Base-by-base conservation (phyloP, 1,140 invertebrate species). In the Cecropterus lyciades region DNA sequence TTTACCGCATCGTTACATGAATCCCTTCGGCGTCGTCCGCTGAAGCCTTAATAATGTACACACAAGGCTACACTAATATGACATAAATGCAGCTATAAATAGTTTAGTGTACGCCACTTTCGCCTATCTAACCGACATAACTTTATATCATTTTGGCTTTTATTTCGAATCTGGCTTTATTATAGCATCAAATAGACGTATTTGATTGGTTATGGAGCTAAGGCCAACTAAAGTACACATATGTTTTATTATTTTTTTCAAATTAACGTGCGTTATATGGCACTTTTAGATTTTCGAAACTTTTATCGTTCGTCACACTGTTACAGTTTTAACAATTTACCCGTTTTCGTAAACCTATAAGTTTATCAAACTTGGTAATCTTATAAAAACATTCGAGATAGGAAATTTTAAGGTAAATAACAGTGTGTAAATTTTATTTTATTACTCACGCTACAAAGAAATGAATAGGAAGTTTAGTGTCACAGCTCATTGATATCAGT, bases 31-130 rank as follows among this genome's bases (percentile, higher is more conserved):
- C 14, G 24, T 51, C 24, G 48, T 30, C 24, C n/a, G 24, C 49
- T 52, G 49, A 52, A 52, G 24, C 24, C 48, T 51, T 30, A 51
- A 17, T 51, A 30, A 51, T 51, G 20, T n/a, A n/a, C n/a, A 30
- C n/a, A 27, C 48, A 27, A 51, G 48, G 48, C 20, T 51, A 30
- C 49, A 13, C 11, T 52, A 30, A 30, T 30, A 33, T 13, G 11
- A 7, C 33, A 37, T 37, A 37, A 37, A 10, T 37, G 9, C 13
- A n/a, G 46, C 8, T 49, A 33, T 33, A 24, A 15, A 15, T 30
- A 33, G 13, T 14, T 30, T 30, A 15, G 8, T 52, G n/a, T 33
- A 24, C 7, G 24, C 24, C 24, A 49, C 17, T 49, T 24, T 20
- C 46, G n/a, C 17, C 17, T 9, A 24, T 7, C 17, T 30, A 30